A percentile compares a stretch with the other conserved stretches of the same genome.
Evolutionary conservation across 2,888 invertebrate species (phyloP).

Genomic region (Cantharis flavilabris): DNA sequence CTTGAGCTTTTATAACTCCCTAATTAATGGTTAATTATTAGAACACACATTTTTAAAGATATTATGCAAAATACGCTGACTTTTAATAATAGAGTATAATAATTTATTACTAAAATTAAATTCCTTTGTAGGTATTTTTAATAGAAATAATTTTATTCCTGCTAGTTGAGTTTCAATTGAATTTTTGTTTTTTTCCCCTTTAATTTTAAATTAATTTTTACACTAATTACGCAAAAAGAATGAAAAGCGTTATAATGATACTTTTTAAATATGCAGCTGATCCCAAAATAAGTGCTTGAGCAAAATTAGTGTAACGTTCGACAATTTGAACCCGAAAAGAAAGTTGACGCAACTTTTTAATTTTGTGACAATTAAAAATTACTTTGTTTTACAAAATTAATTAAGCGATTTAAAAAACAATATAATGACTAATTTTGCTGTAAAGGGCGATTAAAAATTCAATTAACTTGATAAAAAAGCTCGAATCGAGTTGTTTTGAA

Average conservation of each 20-base stretch:
- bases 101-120: conserved; percentile 10
- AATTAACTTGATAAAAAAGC: not conserved
- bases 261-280: not conserved
- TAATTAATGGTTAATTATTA: conserved; percentile 56
- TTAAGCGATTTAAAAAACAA: not conserved
- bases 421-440: not conserved
- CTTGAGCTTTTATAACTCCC: conserved; percentile 55
- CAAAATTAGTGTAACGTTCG: not conserved
- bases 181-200: not conserved
- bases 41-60: conserved; percentile 22
- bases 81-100: conserved; percentile 17
- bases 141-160: not conserved
- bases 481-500: not conserved
- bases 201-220: not conserved
- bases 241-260: not conserved
- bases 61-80: conserved; percentile 21
- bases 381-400: not conserved
- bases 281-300: not conserved
- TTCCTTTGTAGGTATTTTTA: not conserved
- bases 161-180: not conserved
- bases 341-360: not conserved
- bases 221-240: not conserved
- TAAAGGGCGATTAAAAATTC: not conserved
- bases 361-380: not conserved
- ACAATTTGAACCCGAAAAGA: not conserved